Conservation (phyloP, 2,113 vertebrate species). For the cat (Felis catus) region F.catus_Fca126_mat1.0 CM031417.1:104612501-104613000, state of each 20-base stretch:
- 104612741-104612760: neutral
- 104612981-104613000: no score
- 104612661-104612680: neutral
- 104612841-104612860: neutral
- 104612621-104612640: neutral
- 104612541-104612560: neutral
- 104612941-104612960: neutral
- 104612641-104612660: neutral
- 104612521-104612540: neutral
- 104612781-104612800: neutral
- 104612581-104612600: neutral
- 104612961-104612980: neutral
- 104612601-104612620: neutral
- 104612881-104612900: neutral
- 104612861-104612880: neutral
- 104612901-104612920: neutral
- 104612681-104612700: neutral
- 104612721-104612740: neutral
- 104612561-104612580: neutral
- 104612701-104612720: neutral
- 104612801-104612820: neutral
- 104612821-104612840: neutral
- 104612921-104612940: neutral
- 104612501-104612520: neutral
- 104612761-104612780: neutral